Evolutionary conservation across 2,888 invertebrate genomes (phyloP).

Genomic region (Cabera pusaria): DNA sequence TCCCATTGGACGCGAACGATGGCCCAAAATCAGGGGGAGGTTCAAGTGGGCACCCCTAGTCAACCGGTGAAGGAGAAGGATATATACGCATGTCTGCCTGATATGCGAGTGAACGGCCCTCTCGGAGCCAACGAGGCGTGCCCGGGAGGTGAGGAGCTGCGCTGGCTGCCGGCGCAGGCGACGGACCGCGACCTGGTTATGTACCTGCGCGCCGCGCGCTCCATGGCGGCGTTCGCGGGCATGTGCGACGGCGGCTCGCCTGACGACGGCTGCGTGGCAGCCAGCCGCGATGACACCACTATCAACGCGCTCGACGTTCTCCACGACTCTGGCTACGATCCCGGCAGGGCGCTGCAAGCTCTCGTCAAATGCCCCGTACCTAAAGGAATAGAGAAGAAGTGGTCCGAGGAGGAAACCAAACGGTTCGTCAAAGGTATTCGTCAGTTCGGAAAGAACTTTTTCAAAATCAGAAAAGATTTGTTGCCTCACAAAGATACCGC

Average conservation of each 20-base stretch:
- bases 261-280: slow-evolving; percentile 98
- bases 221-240: slow-evolving; percentile 99
- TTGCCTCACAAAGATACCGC: slow-evolving; percentile 98
- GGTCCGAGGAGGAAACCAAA: slow-evolving; percentile 99
- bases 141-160: slow-evolving; percentile 91
- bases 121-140: slow-evolving; percentile 73
- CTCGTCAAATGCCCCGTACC: slow-evolving; percentile 98
- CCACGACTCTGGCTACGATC: slow-evolving; percentile 98
- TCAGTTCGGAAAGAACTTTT: slow-evolving; percentile 99
- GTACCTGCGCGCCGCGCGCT: slow-evolving; percentile 98
- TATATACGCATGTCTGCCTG: slow-evolving; percentile 82
- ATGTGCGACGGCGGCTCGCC: slow-evolving; percentile 99
- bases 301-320: slow-evolving; percentile 98
- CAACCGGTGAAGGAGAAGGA: slow-evolving; percentile 80
- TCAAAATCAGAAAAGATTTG: slow-evolving; percentile 97
- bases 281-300: slow-evolving; percentile 98
- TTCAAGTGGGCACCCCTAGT: slow-evolving; percentile 78
- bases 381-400: slow-evolving; percentile 98
- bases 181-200: slow-evolving; percentile 97
- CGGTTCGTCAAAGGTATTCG: slow-evolving; percentile 98
- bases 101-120: slow-evolving; percentile 79
- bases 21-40: slow-evolving; percentile 82
- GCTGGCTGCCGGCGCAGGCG: slow-evolving; percentile 97
- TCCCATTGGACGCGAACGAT: slow-evolving; percentile 61
- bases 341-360: slow-evolving; percentile 97